These are phyloP conservation scores for Bombus vancouverensis DNA, from an alignment of 1,140 invertebrate genomes.

Conservation along the genomic window DNA sequence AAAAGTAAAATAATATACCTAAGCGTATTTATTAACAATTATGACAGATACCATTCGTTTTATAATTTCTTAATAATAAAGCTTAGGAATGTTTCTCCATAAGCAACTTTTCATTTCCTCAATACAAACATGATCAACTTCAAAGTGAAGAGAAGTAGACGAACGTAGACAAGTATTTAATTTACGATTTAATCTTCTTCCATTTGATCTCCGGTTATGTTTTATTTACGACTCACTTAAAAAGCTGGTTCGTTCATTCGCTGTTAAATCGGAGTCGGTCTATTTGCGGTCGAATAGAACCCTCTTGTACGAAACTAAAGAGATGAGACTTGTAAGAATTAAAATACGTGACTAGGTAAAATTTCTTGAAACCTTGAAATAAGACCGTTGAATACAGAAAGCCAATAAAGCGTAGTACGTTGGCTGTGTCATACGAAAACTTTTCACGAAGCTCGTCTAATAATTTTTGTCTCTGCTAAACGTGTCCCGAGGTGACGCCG, in stretches of 20 bases:
- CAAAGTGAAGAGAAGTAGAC: neutral
- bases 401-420: slow-evolving; percentile 1
- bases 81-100: neutral
- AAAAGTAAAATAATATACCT: neutral
- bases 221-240: neutral
- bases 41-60: too few relatives aligned
- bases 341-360: neutral
- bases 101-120: neutral
- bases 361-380: neutral
- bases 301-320: neutral
- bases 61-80: neutral
- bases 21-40: neutral
- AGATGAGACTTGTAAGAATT: neutral
- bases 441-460: slow-evolving; percentile 37
- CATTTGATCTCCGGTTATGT: neutral
- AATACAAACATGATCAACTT: neutral
- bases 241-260: neutral
- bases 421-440: slow-evolving; percentile 1
- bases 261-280: neutral
- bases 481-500: slow-evolving; percentile 7
- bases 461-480: slow-evolving; percentile 45
- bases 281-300: neutral
- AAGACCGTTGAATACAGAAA: neutral
- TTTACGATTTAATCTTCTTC: slow-evolving; percentile 3
- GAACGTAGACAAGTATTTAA: neutral